Evolutionary conservation across 2,113 vertebrate genomes (phyloP).

Genomic region (Lophotis ruficrista): DNA sequence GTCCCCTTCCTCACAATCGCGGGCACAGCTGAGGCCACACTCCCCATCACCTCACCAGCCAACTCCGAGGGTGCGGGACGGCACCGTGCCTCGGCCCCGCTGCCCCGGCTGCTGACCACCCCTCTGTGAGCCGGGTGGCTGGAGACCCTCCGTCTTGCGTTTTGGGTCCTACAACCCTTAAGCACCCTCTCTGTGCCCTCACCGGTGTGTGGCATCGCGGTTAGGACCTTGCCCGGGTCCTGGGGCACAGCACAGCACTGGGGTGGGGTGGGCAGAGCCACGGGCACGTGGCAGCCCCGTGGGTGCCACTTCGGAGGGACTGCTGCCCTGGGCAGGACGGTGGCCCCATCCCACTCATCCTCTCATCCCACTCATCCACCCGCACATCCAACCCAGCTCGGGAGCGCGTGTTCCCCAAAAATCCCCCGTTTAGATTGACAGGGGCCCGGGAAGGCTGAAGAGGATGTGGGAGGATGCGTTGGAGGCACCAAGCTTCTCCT

Average conservation of each 20-base stretch:
- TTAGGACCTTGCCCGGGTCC: not conserved
- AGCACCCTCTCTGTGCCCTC: no score
- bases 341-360: not conserved
- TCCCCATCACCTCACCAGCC: accelerated
- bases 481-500: not conserved
- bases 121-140: accelerated
- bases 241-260: accelerated
- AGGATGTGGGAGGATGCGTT: not conserved
- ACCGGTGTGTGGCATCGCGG: accelerated
- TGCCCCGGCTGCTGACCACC: not conserved
- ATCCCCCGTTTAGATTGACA: accelerated
- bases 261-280: not conserved
- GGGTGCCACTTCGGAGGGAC: accelerated
- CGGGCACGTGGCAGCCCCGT: accelerated
- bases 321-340: not conserved
- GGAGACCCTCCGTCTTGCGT: accelerated
- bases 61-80: accelerated
- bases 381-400: not conserved
- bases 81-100: accelerated
- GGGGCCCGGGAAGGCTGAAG: not conserved
- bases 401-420: not conserved
- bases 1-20: not conserved
- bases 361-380: not conserved
- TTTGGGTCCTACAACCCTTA: not conserved
- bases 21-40: accelerated